Evolutionary conservation across 2,113 vertebrate species (phyloP), one percentile per base, ranked within the genome.

Genomic region (Podiceps cristatus): DNA sequence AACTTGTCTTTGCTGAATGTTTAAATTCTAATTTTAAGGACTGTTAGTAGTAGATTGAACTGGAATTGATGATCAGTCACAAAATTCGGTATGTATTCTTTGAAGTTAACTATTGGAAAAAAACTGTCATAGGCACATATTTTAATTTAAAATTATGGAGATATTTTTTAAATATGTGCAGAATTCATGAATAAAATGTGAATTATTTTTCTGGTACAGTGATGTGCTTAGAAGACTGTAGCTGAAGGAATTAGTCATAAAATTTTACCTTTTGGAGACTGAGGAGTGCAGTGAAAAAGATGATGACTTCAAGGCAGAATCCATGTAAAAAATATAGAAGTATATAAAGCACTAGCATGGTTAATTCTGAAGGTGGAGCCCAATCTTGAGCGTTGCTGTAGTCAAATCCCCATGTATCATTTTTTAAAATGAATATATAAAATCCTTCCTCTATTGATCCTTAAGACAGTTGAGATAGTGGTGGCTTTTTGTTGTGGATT

Each of bases 111-210:
- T 79, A 3, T 42, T 68, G 63, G 52, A 14, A 90, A 75, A 91
- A 79, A 69, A 23, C 24, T 79, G 33, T 69, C 35, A n/a, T 64
- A 62, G 62, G 69, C 24, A 52, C 29, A 82, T 3, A 5, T 85
- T 96, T 94, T 76, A 68, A 76, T 90, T 94, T 90, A 53, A 96
- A 96, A 90, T 95, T 91, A 86, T 73, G 81, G 69, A 93, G 71
- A 58, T 88, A 73, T 52, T 88, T 94, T 50, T 91, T 93, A 90
- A 96, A 83, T 87, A 92, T 49, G 92, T 90, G 55, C 74, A 90
- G 67, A 95, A 97, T 86, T 92, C 66, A 90, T 92, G 40, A 93
- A 93, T 93, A 91, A 92, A 88, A 80, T 42, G 66, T 75, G 77
- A 64, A 86, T 90, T 87, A 75, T 88, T 93, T 94, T 95, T 96